Evolutionary conservation across 2,113 vertebrate genomes (phyloP).

Genomic region (Girardinichthys multiradiatus): DNA sequence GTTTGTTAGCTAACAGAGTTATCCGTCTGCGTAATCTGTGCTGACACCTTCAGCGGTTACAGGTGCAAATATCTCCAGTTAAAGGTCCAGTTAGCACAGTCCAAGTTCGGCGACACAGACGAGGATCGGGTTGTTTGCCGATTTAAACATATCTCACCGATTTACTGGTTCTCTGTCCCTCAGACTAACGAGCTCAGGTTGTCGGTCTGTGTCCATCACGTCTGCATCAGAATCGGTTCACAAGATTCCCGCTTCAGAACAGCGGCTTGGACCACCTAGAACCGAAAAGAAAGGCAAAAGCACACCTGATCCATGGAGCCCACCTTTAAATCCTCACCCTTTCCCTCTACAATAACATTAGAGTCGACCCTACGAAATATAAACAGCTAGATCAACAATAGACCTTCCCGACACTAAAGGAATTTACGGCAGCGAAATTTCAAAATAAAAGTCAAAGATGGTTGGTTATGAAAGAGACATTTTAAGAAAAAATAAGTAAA

Average conservation of each 20-base stretch:
- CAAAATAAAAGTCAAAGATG: constrained; percentile 64
- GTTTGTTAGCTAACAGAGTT: constrained; percentile 7
- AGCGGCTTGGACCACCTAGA: not conserved
- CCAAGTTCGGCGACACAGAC: not conserved
- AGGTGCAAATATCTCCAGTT: not conserved
- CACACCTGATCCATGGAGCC: not conserved
- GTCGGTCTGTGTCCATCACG: constrained; percentile 29
- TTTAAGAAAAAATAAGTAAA: too few species aligned
- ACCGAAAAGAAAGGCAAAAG: not conserved
- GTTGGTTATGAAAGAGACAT: too few species aligned
- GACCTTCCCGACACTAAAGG: constrained; percentile 56
- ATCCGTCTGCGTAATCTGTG: constrained; percentile 1
- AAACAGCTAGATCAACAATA: constrained; percentile 50
- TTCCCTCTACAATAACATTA: not conserved
- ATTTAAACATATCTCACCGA: constrained; percentile 33
- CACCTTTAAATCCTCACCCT: not conserved
- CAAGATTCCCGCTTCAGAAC: not conserved
- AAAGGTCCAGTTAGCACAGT: not conserved
- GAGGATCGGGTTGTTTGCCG: not conserved
- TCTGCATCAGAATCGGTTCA: not conserved
- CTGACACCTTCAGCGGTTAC: not conserved
- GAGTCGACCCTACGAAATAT: not conserved
- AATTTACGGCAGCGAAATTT: constrained; percentile 59
- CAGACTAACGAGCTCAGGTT: constrained; percentile 20
- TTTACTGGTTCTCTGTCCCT: constrained; percentile 29